Percentiles rank a stretch among this genome's conserved stretches.
phyloP scores from a whole-genome alignment of 2,113 vertebrate genomes.

The Empidonax traillii region DNA sequence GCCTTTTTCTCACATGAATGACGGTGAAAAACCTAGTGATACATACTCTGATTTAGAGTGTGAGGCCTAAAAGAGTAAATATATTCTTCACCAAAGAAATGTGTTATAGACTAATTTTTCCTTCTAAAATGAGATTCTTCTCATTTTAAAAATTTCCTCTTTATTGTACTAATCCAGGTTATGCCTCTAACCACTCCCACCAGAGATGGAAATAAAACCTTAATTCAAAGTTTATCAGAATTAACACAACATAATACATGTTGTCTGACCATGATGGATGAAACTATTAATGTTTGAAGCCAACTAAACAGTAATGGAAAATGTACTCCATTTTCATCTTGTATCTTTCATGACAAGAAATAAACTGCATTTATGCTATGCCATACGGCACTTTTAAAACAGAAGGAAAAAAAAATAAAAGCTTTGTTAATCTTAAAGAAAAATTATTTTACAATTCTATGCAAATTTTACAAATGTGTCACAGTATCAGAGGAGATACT shows the following conservation, averaged over 20 bases:
- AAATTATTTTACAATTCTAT: slow-evolving; percentile 31
- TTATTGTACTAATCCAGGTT: not conserved
- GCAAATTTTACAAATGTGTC: slow-evolving; percentile 33
- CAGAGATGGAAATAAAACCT: not conserved
- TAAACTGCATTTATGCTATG: not conserved
- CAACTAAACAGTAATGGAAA: not conserved
- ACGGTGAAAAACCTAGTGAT: not conserved
- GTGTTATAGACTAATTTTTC: not conserved
- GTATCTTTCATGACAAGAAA: not conserved
- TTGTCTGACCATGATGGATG: not conserved
- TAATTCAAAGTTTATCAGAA: not conserved
- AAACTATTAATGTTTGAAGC: not conserved
- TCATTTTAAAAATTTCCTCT: not conserved
- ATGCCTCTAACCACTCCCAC: not conserved
- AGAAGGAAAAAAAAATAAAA: not conserved
- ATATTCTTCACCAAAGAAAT: not conserved
- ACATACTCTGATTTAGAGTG: not conserved
- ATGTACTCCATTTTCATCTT: not conserved
- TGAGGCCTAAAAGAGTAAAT: not conserved
- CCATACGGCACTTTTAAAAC: not conserved
- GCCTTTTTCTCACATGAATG: not conserved
- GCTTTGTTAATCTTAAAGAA: not conserved
- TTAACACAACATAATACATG: not conserved
- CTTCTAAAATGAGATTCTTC: not conserved
- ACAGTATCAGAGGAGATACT: slow-evolving; percentile 12